phyloP scores from a whole-genome alignment of 2,888 invertebrate species.

The Bellardia pandia region DNA sequence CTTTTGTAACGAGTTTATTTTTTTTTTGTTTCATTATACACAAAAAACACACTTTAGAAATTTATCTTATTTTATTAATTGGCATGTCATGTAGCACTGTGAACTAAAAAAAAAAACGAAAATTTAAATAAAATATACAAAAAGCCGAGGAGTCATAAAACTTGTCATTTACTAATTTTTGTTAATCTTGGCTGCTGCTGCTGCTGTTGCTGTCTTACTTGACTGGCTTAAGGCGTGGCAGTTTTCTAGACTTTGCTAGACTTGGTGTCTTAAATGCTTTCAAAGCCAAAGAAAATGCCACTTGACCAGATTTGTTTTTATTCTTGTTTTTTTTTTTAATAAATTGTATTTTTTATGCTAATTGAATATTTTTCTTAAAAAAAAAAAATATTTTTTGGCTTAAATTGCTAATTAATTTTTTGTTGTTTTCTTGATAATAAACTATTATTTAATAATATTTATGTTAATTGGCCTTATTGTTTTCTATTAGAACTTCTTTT shows the following conservation, averaged over 20 bases:
- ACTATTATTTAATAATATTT: conserved; percentile 38
- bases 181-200: conserved; percentile 10
- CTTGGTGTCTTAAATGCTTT: conserved; percentile 57
- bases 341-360: conserved; percentile 38
- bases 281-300: conserved; percentile 70
- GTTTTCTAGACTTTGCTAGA: conserved; percentile 70
- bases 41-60: conserved; percentile 48
- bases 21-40: conserved; percentile 5
- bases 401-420: conserved; percentile 55
- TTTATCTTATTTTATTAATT: conserved; percentile 69
- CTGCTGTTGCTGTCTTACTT: not conserved
- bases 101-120: conserved; percentile 10
- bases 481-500: conserved; percentile 22
- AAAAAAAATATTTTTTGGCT: not conserved
- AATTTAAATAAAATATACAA: not conserved
- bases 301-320: conserved; percentile 45
- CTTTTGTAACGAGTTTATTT: conserved; percentile 42
- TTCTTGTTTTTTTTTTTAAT: conserved; percentile 35
- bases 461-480: conserved; percentile 36
- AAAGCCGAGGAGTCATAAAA: conserved; percentile 42
- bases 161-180: conserved; percentile 53
- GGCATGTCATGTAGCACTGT: conserved; percentile 60
- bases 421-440: conserved; percentile 9
- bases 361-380: conserved; percentile 28
- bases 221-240: conserved; percentile 64